Conservation (phyloP, 2,888 invertebrate species). For the Leucophenga maculata region DNA sequence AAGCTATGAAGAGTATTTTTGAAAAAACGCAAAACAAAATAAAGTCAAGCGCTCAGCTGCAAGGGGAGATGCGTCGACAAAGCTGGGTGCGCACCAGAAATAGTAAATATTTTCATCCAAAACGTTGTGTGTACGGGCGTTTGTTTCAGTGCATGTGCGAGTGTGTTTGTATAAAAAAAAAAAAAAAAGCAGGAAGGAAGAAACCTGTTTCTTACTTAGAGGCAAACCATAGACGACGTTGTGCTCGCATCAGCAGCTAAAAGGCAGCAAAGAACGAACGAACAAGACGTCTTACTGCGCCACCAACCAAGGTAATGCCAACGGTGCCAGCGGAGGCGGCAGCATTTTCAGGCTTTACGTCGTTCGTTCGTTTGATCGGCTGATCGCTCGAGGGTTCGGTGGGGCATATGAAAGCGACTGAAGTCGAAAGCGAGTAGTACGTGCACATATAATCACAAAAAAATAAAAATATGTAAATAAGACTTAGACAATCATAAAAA, state of each 20-base stretch:
- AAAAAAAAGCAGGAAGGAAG: slow-evolving; percentile 33
- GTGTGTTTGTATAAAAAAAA: too few relatives aligned
- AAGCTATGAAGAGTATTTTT: too few relatives aligned
- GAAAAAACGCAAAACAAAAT: too few relatives aligned
- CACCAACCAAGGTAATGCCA: not conserved
- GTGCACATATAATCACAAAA: not conserved
- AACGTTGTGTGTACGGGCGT: too few relatives aligned
- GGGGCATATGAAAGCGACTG: too few relatives aligned
- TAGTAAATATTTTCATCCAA: not conserved
- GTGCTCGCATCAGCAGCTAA: slow-evolving; percentile 22
- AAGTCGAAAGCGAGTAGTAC: too few relatives aligned
- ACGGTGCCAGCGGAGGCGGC: not conserved
- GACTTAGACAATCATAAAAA: slow-evolving; percentile 35
- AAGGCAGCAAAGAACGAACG: not conserved
- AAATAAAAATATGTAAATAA: slow-evolving; percentile 24
- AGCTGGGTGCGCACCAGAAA: not conserved
- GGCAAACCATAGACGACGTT: slow-evolving; percentile 26
- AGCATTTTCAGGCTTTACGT: not conserved
- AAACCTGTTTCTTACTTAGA: slow-evolving; percentile 42
- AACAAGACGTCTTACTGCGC: not conserved
- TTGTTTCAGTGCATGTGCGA: too few relatives aligned
- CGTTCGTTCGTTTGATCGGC: too few relatives aligned
- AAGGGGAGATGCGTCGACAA: not conserved
- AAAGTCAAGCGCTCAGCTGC: too few relatives aligned
- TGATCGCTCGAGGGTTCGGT: too few relatives aligned